These are phyloP conservation scores for Aphodius granarius DNA, from an alignment of 2,888 invertebrate species.

Conservation along the genomic window DNA sequence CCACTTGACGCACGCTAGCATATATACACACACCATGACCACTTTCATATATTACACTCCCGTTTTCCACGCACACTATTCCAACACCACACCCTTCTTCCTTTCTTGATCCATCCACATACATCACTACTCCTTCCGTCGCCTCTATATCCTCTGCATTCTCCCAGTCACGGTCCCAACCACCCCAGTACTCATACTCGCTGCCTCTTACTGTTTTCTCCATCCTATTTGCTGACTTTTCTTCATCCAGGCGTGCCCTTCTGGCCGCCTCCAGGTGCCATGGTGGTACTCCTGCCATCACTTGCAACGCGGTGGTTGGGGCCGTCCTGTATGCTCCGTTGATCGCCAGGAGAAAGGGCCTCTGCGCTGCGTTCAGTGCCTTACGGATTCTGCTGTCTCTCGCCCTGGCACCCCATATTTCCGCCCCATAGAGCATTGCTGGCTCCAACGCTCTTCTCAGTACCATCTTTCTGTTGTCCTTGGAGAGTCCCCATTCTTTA, in stretches of 20 bases:
- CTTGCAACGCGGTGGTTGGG: constrained; percentile 16
- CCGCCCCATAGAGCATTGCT: constrained; percentile 29
- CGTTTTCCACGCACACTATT: not conserved
- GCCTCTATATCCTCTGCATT: not conserved
- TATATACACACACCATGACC: not conserved
- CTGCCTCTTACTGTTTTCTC: not conserved
- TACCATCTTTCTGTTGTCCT: not conserved
- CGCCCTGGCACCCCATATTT: constrained; percentile 32
- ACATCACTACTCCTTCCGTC: not conserved
- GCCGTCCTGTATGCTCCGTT: constrained; percentile 30
- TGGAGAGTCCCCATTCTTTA: not conserved
- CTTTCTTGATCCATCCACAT: not conserved
- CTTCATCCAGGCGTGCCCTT: not conserved
- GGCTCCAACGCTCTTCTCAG: constrained; percentile 22
- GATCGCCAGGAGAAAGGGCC: constrained; percentile 28
- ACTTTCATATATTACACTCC: not conserved
- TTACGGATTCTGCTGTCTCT: constrained; percentile 22
- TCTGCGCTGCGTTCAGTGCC: constrained; percentile 26
- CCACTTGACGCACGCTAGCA: not conserved
- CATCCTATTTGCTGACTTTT: not conserved
- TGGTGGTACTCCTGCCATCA: constrained; percentile 20
- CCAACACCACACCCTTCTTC: no score
- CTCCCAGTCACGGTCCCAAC: not conserved
- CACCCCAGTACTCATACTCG: no score
- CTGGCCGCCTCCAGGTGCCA: not conserved